Conservation (phyloP, 35 echinoderm and acorn worm species). For the Patiria miniata region DNA sequence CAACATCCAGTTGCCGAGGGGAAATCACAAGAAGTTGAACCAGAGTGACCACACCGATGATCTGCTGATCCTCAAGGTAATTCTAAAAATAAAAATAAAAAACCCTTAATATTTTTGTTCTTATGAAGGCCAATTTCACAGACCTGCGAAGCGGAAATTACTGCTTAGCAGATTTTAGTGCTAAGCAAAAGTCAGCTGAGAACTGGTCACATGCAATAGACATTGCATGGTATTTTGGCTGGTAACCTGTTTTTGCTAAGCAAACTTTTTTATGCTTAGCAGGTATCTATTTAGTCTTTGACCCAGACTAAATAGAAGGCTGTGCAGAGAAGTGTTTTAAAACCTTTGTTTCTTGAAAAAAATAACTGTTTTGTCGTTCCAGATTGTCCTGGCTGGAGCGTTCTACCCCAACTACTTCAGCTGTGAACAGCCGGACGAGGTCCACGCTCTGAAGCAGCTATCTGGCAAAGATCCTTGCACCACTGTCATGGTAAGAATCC, state of each 20-base stretch:
- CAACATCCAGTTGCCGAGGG: constrained; percentile 81
- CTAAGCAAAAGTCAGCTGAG: no score
- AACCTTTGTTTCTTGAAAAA: not conserved
- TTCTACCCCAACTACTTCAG: constrained; percentile 98
- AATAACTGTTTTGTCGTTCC: not conserved
- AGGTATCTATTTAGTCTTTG: no score
- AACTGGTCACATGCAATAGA: no score
- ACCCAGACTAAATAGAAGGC: no score
- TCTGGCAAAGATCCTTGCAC: constrained; percentile 95
- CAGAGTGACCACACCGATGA: constrained; percentile 68
- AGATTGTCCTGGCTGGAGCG: constrained; percentile 91
- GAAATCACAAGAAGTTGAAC: constrained; percentile 39
- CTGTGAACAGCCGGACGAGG: constrained; percentile 75
- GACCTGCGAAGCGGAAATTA: no score
- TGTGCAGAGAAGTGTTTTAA: not conserved
- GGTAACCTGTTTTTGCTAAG: no score
- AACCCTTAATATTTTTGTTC: no score
- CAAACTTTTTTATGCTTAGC: no score
- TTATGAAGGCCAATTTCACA: no score
- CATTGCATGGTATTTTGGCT: no score
- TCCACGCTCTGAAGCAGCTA: constrained; percentile 73
- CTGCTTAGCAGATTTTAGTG: no score
- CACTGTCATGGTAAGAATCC: constrained; percentile 82
- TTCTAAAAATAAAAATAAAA: not conserved
- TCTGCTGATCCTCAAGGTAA: constrained; percentile 86